Evolutionary conservation across 2,113 vertebrate species (phyloP).

Genomic region (Zosterops borbonicus): DNA sequence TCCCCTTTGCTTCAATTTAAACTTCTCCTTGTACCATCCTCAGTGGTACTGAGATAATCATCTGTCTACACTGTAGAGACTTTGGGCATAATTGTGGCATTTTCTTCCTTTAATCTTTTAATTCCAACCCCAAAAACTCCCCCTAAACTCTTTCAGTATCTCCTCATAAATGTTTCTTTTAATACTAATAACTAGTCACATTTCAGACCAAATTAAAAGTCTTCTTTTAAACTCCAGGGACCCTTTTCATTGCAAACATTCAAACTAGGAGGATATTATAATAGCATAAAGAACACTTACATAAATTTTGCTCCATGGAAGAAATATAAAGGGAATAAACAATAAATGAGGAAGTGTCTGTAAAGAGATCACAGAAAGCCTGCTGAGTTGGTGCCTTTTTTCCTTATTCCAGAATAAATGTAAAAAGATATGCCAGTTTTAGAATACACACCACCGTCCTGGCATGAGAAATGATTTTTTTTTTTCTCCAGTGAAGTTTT

Average conservation of each 20-base stretch:
- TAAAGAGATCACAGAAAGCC: not conserved
- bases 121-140: not conserved
- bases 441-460: not conserved
- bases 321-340: slow-evolving; percentile 19
- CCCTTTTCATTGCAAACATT: not conserved
- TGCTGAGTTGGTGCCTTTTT: not conserved
- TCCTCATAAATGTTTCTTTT: not conserved
- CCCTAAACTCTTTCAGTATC: not conserved
- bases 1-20: not conserved
- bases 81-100: not conserved
- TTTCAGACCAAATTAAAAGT: slow-evolving; percentile 7
- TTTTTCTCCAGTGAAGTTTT: not conserved
- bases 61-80: not conserved
- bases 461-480: not conserved
- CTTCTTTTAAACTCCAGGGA: not conserved
- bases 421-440: not conserved
- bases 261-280: not conserved
- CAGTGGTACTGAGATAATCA: not conserved
- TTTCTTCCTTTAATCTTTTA: not conserved
- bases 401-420: not conserved
- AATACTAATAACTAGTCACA: not conserved
- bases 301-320: not conserved
- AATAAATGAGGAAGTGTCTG: not conserved
- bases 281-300: not conserved
- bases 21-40: not conserved